These are phyloP conservation scores for Arion vulgaris DNA, from an alignment of 1,140 invertebrate genomes.

Conservation along the genomic window DNA sequence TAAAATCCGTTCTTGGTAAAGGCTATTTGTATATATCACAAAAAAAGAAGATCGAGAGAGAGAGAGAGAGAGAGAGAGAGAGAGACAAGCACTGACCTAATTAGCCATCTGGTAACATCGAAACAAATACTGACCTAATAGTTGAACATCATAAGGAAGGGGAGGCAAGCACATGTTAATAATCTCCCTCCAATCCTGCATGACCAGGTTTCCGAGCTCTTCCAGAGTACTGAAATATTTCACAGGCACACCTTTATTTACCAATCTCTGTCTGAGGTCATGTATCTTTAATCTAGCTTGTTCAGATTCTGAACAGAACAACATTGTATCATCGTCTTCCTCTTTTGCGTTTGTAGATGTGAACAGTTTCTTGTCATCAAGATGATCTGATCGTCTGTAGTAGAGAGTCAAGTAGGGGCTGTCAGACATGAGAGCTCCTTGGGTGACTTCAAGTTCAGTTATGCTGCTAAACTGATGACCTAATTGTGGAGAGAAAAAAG, in stretches of 20 bases:
- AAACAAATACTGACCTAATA: conserved; percentile 46
- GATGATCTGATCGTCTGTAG: conserved; percentile 68
- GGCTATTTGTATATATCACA: too few relatives aligned
- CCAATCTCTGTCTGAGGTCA: conserved; percentile 67
- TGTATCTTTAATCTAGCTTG: conserved; percentile 62
- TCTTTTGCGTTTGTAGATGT: neutral
- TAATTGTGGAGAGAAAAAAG: neutral
- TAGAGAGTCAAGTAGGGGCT: conserved; percentile 64
- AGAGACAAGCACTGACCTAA: too few relatives aligned
- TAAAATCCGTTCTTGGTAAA: too few relatives aligned
- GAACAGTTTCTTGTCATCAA: conserved; percentile 56
- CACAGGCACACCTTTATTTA: conserved; percentile 69
- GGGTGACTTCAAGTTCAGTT: conserved; percentile 69
- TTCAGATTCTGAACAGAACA: conserved; percentile 57
- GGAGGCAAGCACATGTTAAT: conserved; percentile 65
- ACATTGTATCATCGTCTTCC: neutral
- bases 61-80: too few relatives aligned
- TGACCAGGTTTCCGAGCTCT: conserved; percentile 63
- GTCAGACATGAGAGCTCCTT: conserved; percentile 63
- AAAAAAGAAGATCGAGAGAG: too few relatives aligned
- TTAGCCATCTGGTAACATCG: too few relatives aligned
- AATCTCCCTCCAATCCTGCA: conserved; percentile 67
- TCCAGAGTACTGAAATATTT: conserved; percentile 65
- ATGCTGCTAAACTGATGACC: conserved; percentile 64
- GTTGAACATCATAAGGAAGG: conserved; percentile 37